These are phyloP conservation scores for Ahaetulla prasina DNA, from an alignment of 2,113 vertebrate genomes.

Conservation along the genomic window DNA sequence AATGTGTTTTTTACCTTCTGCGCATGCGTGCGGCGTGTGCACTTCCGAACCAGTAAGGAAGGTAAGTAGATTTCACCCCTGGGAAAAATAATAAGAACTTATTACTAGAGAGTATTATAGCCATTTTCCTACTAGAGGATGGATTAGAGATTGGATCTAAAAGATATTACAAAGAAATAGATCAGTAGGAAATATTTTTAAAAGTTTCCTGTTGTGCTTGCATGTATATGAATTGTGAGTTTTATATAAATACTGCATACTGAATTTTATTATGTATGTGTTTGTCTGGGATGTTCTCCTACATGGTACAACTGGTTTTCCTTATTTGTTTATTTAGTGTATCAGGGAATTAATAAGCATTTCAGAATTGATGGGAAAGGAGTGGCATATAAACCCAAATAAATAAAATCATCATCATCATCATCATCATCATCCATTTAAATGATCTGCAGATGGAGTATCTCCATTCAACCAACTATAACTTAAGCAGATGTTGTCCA, in stretches of 20 bases:
- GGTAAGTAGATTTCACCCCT: no score
- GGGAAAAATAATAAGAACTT: background rate
- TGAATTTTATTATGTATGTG: background rate
- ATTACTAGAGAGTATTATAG: background rate
- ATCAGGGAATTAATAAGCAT: background rate
- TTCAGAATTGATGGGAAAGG: background rate
- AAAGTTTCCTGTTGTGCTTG: background rate
- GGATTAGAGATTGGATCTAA: background rate
- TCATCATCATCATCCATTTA: background rate
- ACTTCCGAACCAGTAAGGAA: no score
- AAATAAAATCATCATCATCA: background rate
- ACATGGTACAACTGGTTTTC: background rate
- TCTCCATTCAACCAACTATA: background rate
- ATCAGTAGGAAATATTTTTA: background rate
- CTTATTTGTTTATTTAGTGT: background rate
- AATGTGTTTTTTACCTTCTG: no score
- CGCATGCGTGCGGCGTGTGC: no score
- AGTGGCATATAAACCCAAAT: background rate
- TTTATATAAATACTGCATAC: background rate
- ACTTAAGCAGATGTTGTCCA: background rate
- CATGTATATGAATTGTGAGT: background rate
- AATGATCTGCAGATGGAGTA: background rate
- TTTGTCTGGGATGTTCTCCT: background rate
- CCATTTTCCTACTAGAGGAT: background rate
- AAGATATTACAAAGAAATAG: background rate